Evolutionary conservation across 2,113 vertebrate genomes (phyloP).

Genomic region (Ammodramus savannarum): DNA sequence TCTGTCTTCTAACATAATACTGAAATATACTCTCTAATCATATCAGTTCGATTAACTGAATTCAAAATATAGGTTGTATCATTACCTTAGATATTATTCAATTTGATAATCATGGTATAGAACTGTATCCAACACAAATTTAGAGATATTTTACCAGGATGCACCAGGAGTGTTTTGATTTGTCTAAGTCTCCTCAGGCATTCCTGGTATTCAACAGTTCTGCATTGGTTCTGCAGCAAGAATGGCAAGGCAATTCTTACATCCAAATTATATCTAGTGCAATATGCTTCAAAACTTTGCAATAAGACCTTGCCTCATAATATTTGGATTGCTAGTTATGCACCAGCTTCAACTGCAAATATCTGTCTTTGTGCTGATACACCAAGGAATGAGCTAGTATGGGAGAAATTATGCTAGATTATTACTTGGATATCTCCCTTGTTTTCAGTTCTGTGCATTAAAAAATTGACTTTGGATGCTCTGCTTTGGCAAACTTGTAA

Average conservation of each 20-base stretch:
- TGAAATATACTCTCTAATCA: neutral
- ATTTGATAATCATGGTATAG: neutral
- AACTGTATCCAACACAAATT: neutral
- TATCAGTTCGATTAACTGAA: neutral
- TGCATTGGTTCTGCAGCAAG: neutral
- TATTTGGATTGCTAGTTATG: neutral
- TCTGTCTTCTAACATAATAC: neutral
- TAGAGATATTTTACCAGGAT: neutral
- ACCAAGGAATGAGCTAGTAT: neutral
- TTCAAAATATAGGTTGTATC: neutral
- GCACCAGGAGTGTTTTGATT: neutral
- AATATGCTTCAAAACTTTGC: neutral
- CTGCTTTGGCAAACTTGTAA: neutral
- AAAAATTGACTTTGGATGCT: neutral
- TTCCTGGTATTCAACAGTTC: neutral
- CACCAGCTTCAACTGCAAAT: neutral
- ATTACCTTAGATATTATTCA: neutral
- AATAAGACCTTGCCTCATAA: neutral
- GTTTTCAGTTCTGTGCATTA: neutral
- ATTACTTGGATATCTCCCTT: neutral
- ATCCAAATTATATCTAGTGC: neutral
- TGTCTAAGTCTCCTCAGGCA: neutral
- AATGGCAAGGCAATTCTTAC: neutral
- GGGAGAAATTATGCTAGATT: neutral
- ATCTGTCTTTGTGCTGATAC: neutral